These are phyloP conservation scores for Montipora sp. DNA, from an alignment of 64 coral and sea anemone genomes.

Conservation along the genomic window DNA sequence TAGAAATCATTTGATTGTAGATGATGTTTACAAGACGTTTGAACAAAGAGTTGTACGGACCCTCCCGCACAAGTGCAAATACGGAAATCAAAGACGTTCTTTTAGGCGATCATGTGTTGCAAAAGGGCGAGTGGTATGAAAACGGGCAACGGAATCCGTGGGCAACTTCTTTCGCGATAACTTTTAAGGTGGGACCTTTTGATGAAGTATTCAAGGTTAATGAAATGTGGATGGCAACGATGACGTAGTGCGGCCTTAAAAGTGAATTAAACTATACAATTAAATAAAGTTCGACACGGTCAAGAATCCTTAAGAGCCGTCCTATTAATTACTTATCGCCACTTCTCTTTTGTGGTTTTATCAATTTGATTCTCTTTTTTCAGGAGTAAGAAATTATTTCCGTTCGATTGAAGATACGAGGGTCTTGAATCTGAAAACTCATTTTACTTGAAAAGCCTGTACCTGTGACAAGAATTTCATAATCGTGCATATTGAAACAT, in stretches of 20 bases:
- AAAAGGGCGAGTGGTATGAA: slow-evolving; percentile 82
- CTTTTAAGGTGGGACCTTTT: slow-evolving; percentile 68
- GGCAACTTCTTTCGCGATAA: slow-evolving; percentile 63
- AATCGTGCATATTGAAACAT: too few relatives aligned
- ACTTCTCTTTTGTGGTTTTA: neutral
- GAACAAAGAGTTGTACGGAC: slow-evolving; percentile 76
- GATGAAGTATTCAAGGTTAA: neutral
- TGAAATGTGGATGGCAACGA: neutral
- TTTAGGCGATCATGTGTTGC: slow-evolving; percentile 68
- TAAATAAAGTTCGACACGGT: neutral
- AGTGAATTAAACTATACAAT: too few relatives aligned
- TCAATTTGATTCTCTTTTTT: neutral
- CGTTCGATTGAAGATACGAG: too few relatives aligned
- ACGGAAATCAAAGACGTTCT: slow-evolving; percentile 85
- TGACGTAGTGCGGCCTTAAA: too few relatives aligned
- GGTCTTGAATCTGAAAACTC: too few relatives aligned
- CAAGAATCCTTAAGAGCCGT: neutral
- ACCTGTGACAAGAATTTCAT: too few relatives aligned
- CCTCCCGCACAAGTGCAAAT: slow-evolving; percentile 65
- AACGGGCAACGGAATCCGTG: slow-evolving; percentile 37
- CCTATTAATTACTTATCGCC: neutral
- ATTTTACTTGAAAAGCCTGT: too few relatives aligned
- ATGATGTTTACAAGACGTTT: slow-evolving; percentile 27
- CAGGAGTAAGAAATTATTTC: too few relatives aligned
- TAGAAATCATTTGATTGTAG: neutral